Conservation (phyloP, 2,797 vertebrate genomes). For the Sebastes elongatus region DNA sequence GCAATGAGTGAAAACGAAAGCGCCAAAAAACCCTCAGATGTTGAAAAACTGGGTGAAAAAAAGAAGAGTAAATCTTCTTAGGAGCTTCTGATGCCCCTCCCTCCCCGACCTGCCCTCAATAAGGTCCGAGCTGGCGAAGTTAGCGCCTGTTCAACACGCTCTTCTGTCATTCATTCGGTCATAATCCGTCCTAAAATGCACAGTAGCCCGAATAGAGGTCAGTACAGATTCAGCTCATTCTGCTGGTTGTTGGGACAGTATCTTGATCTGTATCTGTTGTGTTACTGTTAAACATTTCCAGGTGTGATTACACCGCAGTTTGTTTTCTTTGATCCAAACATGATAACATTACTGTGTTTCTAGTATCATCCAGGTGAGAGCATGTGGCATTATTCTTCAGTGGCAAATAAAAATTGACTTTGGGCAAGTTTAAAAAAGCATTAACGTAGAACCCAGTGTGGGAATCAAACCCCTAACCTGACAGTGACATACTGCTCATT, state of each 20-base stretch:
- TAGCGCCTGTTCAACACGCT: background rate
- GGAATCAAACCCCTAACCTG: too few species aligned
- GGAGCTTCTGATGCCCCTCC: slow-evolving; percentile 1
- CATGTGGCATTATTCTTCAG: background rate
- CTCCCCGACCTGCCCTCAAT: slow-evolving; percentile 12
- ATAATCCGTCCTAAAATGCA: slow-evolving; percentile 28
- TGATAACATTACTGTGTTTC: background rate
- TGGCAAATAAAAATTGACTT: too few species aligned
- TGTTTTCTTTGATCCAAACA: background rate
- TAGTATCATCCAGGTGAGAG: background rate
- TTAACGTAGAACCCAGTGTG: too few species aligned
- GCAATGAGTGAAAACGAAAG: background rate
- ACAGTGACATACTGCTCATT: too few species aligned
- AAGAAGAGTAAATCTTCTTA: slow-evolving; percentile 36
- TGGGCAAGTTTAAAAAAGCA: too few species aligned
- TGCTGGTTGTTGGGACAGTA: background rate
- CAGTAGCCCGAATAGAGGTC: slow-evolving; percentile 6
- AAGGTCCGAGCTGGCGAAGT: background rate
- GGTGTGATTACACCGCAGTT: background rate
- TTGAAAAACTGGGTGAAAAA: slow-evolving; percentile 4
- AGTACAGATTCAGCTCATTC: background rate
- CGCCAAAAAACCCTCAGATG: background rate
- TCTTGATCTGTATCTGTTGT: background rate
- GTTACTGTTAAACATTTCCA: background rate
- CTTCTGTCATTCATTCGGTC: background rate